These are phyloP conservation scores for Notarius quadriscutis DNA, from an alignment of 2,113 vertebrate species.

Conservation along the genomic window DNA sequence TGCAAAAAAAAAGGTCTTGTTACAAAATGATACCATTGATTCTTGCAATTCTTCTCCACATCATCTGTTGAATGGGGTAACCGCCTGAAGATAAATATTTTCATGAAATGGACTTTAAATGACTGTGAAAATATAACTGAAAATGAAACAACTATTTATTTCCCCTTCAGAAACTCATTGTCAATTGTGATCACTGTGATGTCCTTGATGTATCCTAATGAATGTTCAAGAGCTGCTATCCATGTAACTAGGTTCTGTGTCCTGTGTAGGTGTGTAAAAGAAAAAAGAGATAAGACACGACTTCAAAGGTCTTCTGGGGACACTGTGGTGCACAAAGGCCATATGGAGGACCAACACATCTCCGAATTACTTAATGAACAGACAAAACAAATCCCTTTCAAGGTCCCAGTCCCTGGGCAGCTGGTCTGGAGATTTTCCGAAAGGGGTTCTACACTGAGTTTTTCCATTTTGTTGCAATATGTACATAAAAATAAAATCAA, in stretches of 20 bases:
- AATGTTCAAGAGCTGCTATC: neutral
- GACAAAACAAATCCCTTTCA: conserved; percentile 28
- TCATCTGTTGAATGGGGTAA: neutral
- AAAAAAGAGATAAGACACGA: neutral
- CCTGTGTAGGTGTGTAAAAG: neutral
- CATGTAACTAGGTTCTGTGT: neutral
- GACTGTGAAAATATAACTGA: neutral
- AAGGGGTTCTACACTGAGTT: neutral
- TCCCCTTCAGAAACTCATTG: neutral
- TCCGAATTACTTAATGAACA: conserved; percentile 33
- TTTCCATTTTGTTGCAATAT: neutral
- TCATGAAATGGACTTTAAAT: neutral
- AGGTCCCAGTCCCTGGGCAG: conserved; percentile 29
- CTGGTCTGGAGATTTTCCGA: conserved; percentile 13
- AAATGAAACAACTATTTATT: neutral
- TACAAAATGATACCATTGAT: neutral
- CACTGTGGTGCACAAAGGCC: conserved; percentile 9
- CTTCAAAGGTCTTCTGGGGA: conserved; percentile 21
- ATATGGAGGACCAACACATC: conserved; percentile 34
- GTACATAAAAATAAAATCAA: neutral
- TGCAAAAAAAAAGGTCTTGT: neutral
- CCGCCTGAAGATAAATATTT: neutral
- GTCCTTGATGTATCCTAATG: neutral
- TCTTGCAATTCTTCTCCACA: neutral
- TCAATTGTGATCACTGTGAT: neutral